Evolutionary conservation across 2,113 vertebrate genomes (phyloP).

Genomic region (Patagioenas fasciata): DNA sequence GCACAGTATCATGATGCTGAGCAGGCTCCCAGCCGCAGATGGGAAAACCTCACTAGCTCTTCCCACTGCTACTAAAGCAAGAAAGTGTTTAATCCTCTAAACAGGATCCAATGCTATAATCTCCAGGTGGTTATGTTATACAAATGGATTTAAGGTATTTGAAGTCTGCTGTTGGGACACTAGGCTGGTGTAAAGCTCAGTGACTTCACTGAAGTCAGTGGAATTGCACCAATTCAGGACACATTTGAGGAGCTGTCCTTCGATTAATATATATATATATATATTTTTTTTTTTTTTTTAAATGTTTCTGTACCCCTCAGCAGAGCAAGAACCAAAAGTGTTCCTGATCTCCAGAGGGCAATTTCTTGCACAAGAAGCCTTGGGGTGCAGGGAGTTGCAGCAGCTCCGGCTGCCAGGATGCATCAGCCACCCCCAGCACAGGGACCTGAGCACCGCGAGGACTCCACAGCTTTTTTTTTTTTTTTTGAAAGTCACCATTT

Average conservation of each 20-base stretch:
- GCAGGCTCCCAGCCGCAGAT: background rate
- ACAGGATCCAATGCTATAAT: background rate
- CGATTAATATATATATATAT: too few species aligned
- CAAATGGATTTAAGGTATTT: background rate
- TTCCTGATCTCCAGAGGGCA: accelerated
- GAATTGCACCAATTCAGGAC: background rate
- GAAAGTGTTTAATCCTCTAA: background rate
- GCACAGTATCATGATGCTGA: background rate
- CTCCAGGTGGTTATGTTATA: background rate
- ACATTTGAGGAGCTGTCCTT: background rate
- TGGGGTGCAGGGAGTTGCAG: background rate
- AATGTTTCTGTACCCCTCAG: background rate
- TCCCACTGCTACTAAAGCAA: background rate
- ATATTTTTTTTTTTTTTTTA: too few species aligned
- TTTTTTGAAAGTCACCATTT: background rate
- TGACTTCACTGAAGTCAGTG: background rate
- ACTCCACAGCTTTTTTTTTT: background rate
- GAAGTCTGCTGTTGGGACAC: background rate
- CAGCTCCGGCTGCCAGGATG: too few species aligned
- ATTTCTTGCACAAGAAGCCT: background rate
- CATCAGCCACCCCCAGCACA: background rate
- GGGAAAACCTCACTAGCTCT: background rate
- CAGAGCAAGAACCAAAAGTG: background rate
- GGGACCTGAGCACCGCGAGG: too few species aligned
- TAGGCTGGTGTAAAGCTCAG: accelerated